Percentiles rank a stretch among this genome's conserved stretches.
Evolutionary conservation across 2,888 invertebrate genomes (phyloP).

Genomic region (Drosophila longiperda): DNA sequence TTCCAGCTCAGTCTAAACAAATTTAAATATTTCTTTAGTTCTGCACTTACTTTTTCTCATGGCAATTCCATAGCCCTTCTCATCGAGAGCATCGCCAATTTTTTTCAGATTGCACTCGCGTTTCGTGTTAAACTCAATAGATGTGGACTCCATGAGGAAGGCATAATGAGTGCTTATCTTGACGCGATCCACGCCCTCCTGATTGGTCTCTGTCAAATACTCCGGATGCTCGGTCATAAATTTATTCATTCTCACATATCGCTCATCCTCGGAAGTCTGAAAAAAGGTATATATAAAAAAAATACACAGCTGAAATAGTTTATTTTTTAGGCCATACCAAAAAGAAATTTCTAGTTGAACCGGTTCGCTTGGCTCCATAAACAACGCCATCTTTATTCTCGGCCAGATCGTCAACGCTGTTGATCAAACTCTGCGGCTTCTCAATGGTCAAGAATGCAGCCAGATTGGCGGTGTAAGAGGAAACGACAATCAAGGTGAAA

Average conservation of each 20-base stretch:
- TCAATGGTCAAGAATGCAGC: conserved; percentile 96
- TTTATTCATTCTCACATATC: conserved; percentile 92
- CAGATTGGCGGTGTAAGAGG: conserved; percentile 95
- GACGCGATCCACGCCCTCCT: conserved; percentile 86
- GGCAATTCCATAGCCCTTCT: conserved; percentile 91
- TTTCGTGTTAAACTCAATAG: conserved; percentile 90
- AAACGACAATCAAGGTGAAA: conserved; percentile 91
- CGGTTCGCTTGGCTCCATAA: conserved; percentile 93
- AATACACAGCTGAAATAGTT: not conserved
- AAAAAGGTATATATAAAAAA: not conserved
- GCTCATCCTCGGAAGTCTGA: conserved; percentile 90
- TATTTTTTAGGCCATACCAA: conserved; percentile 86
- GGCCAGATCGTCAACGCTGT: conserved; percentile 93
- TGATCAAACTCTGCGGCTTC: conserved; percentile 89
- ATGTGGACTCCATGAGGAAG: conserved; percentile 92
- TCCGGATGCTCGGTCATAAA: conserved; percentile 90
- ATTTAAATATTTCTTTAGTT: not conserved
- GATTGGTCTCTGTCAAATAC: conserved; percentile 85
- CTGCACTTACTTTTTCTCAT: conserved; percentile 87
- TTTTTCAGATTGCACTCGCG: conserved; percentile 88
- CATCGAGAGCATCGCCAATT: conserved; percentile 88
- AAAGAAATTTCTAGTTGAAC: conserved; percentile 95
- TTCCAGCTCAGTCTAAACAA: not conserved
- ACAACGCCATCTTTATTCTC: conserved; percentile 90
- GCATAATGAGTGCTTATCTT: conserved; percentile 87